Evolutionary conservation across 2,888 invertebrate species (phyloP), one percentile per base, ranked within the genome.

Genomic region (Drosophila rellima): DNA sequence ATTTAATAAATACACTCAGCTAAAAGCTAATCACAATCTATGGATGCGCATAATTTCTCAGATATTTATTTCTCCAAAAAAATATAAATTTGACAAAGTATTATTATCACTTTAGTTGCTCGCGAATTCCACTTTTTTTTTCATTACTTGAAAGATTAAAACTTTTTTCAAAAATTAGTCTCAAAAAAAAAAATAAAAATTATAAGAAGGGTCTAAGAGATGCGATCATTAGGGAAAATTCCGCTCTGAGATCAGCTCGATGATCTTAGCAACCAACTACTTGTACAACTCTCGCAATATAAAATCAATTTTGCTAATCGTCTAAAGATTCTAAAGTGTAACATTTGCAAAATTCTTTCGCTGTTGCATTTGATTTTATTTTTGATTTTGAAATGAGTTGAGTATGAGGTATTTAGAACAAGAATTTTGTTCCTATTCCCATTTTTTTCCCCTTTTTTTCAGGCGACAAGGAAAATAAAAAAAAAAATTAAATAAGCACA

Each of bases 401-500:
- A 18, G n/a, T n/a, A 31, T 11, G 31, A 10, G 6, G 18, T 31
- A 55, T 42, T 31, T 55, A 15, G 42, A 18, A n/a, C 31, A 42
- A 31, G n/a, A n/a, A 40, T 29, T 55, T 20, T 42, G 10, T 31
- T 6, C 13, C 3, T 11, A 15, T 40, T 35, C 3, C 13, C 23
- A 11, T 15, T 44, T 39, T 26, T 23, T 23, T 33, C 3, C n/a
- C n/a, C 7, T 17, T 20, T 10, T 17, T n/a, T 20, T 7, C n/a
- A 5, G 31, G 4, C 31, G 56, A 45, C 23, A 56, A 47, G 39
- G 50, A 37, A 40, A 52, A 35, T 35, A 26, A 63, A 62, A 23
- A 6, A 7, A 23, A 23, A 57, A 60, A 57, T 29, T 15, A 51
- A 64, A 35, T 54, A 48, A 76, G 54, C 48, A 65, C 18, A 55